Evolutionary conservation across 2,888 invertebrate genomes (phyloP), one percentile per base, ranked within the genome.

Genomic region (Dexiosoma caninum): DNA sequence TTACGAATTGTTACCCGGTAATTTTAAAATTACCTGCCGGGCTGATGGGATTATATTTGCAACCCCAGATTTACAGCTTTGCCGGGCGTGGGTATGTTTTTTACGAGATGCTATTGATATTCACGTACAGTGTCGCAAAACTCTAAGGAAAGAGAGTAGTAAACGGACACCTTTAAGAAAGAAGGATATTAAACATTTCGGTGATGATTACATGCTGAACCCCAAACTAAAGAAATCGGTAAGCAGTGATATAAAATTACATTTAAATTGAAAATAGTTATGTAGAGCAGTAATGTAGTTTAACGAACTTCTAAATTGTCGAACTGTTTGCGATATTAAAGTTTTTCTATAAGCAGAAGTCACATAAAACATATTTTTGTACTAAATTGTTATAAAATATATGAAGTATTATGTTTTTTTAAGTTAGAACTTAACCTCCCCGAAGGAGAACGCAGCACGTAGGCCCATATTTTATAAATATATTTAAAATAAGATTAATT

Each of bases 111-210:
- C 93, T 16, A 92, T 93, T 81, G 91, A 92, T 66, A 89, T 92
- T 86, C 92, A 92, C 82, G 88, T 92, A 14, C 92, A 92, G 82
- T 92, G 93, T 82, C 90, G 93, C 37, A 92, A 92, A 85, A 93
- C 94, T 0, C 87, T 94, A 62, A 89, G 92, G 46, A 94, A 93
- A 84, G 93, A 93, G 76, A 93, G 93, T 71, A 93, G 93, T 77
- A 92, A 92, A 42, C 90, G 93, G 64, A 91, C 92, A 53, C 93
- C 93, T 10, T 91, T 93, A 19, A 90, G 93, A 69, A 91, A 92
- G 67, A 92, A 92, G 85, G 91, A 92, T 82, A 85, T 93, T 9
- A 90, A 91, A 81, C 90, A 91, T 79, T 92, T 93, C 85, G 91
- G 92, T 19, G 82, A 83, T 51, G 92, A 92, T 84, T 91, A 91